Conservation (phyloP, 2,888 invertebrate genomes). For the Therioaphis trifolii region DNA sequence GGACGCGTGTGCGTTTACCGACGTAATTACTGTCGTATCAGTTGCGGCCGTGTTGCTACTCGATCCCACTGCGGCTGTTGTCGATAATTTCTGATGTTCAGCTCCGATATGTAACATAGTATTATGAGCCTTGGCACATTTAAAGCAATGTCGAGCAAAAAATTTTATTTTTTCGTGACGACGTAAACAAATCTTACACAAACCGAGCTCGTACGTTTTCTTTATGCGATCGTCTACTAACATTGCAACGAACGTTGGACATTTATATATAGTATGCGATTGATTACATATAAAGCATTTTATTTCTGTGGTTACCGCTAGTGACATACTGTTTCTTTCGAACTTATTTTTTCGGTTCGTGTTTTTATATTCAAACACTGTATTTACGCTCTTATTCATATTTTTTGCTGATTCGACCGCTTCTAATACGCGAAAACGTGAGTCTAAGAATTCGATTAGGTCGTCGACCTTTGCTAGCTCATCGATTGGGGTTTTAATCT, state of each 20-base stretch:
- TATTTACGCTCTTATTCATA: neutral
- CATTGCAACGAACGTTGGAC: neutral
- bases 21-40: no score
- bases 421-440: neutral
- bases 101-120: no score
- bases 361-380: neutral
- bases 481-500: neutral
- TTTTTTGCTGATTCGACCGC: neutral
- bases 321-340: neutral
- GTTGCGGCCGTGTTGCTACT: no score
- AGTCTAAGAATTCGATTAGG: neutral
- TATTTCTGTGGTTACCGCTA: neutral
- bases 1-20: no score
- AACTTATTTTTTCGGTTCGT: neutral
- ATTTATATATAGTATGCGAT: slow-evolving; percentile 17
- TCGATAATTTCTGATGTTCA: no score
- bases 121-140: neutral
- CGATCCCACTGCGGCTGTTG: no score
- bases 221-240: neutral
- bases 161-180: neutral
- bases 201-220: neutral
- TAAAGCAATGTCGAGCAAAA: neutral
- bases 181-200: neutral
- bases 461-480: neutral
- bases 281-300: neutral